Conservation (phyloP, 2,797 vertebrate genomes). For the Onychomys leucogaster region DNA sequence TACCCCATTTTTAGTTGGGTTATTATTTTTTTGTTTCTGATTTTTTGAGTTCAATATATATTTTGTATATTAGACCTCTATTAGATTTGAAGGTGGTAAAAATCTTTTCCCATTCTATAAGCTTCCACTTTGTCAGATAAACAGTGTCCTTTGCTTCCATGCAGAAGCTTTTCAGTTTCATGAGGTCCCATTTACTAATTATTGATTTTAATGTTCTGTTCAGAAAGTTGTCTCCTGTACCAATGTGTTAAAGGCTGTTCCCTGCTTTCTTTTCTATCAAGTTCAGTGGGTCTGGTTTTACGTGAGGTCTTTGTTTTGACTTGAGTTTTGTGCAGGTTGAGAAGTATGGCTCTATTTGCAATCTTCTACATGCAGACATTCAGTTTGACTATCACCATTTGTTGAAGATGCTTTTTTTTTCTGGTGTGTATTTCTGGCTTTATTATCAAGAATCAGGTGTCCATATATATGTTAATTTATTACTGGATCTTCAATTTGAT, state of each 20-base stretch:
- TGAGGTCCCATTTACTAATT: neutral
- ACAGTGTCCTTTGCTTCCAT: neutral
- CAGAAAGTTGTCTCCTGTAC: neutral
- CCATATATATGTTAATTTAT: neutral
- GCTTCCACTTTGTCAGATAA: neutral
- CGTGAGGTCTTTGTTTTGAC: neutral
- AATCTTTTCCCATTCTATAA: neutral
- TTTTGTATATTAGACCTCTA: neutral
- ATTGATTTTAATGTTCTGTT: neutral
- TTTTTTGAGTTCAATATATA: neutral
- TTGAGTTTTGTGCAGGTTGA: neutral
- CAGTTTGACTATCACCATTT: neutral
- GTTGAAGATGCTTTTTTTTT: neutral
- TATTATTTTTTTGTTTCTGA: neutral
- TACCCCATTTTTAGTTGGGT: neutral
- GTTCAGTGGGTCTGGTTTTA: neutral
- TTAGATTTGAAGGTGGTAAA: neutral
- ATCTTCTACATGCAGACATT: neutral
- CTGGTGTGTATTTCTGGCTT: neutral
- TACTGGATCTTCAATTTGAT: neutral
- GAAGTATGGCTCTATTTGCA: no score
- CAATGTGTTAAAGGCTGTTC: neutral
- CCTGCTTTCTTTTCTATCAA: neutral
- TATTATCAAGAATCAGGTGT: neutral
- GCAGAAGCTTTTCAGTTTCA: neutral